These are phyloP conservation scores for Unio pictorum DNA, from an alignment of 2,888 invertebrate species.

Conservation along the genomic window DNA sequence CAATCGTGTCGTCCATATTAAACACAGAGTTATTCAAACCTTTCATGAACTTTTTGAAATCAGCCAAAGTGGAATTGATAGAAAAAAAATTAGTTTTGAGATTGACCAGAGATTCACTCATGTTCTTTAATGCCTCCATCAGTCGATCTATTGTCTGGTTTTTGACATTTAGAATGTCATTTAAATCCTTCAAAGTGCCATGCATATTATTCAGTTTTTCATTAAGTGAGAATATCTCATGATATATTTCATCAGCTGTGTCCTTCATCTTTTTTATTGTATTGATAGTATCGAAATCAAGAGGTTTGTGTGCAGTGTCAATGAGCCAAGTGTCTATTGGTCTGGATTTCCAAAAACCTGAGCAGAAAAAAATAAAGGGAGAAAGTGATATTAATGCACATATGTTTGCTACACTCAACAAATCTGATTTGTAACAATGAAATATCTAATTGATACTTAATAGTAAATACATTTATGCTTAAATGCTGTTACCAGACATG, in stretches of 20 bases:
- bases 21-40: constrained; percentile 24
- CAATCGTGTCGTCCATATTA: constrained; percentile 27
- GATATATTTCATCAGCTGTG: constrained; percentile 3
- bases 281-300: no score
- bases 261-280: no score
- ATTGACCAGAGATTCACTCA: constrained; percentile 27
- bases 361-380: no score
- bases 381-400: no score
- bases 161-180: constrained; percentile 25
- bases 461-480: no score
- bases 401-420: no score
- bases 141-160: constrained; percentile 22
- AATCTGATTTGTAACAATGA: no score
- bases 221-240: constrained; percentile 4
- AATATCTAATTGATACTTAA: no score
- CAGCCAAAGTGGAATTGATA: constrained; percentile 25
- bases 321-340: no score
- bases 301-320: no score
- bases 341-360: no score
- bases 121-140: constrained; percentile 21
- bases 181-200: constrained; percentile 10
- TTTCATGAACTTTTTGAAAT: constrained; percentile 22
- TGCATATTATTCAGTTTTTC: constrained; percentile 12
- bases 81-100: constrained; percentile 25
- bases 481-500: no score